Conservation (phyloP, 1,140 invertebrate genomes). For the Polyergus mexicanus region DNA sequence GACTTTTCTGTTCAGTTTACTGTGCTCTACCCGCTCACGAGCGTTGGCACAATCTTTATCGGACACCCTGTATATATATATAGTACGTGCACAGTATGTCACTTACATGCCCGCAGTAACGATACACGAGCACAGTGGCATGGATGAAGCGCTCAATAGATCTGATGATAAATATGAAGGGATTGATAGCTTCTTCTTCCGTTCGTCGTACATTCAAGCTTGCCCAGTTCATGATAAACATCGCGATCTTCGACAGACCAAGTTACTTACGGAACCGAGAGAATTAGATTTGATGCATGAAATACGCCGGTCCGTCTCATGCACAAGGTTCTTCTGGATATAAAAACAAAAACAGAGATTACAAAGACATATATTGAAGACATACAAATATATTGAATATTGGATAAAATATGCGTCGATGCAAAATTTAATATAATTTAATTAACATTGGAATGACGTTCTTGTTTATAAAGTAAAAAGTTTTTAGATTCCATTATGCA, state of each 20-base stretch:
- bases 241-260: constrained; percentile 80
- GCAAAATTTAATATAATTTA: neutral
- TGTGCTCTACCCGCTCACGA: too few relatives aligned
- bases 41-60: too few relatives aligned
- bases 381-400: constrained; percentile 50
- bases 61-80: neutral
- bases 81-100: constrained; percentile 47
- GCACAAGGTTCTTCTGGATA: constrained; percentile 73
- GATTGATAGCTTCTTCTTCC: constrained; percentile 68
- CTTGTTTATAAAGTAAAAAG: neutral
- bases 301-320: constrained; percentile 62
- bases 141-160: constrained; percentile 66
- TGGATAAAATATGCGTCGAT: neutral
- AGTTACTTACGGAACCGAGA: constrained; percentile 81
- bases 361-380: too few relatives aligned
- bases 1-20: too few relatives aligned
- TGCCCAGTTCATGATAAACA: constrained; percentile 81
- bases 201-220: constrained; percentile 77
- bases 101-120: constrained; percentile 74
- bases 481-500: neutral
- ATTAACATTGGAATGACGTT: neutral
- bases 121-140: constrained; percentile 78
- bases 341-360: constrained; percentile 39
- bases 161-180: constrained; percentile 68
- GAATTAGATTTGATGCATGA: constrained; percentile 68